Evolutionary conservation across 2,113 vertebrate genomes (phyloP), one percentile per base, ranked within the genome.

Genomic region (Hystrix brachyura): DNA sequence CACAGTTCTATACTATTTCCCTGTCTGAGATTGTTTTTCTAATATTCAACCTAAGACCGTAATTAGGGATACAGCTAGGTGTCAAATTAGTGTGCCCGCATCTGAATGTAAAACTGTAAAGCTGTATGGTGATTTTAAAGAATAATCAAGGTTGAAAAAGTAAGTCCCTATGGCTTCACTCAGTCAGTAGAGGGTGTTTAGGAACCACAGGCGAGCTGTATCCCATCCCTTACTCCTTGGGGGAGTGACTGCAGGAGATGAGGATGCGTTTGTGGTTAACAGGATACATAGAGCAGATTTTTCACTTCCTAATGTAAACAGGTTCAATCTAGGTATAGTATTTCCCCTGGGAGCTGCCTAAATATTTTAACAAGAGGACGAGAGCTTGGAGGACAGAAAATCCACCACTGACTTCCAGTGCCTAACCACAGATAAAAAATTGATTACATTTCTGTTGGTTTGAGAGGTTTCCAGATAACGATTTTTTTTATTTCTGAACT

Each of bases 261-360:
- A 97, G 90, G 94, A 97, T 96, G 92, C 55, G 27, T 97, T 98
- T 98, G 96, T 96, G 97, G 84, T 96, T 98, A 97, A 97, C 90
- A 96, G 69, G 87, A 97, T 84, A 94, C 96, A 96, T 97, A 98
- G 97, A 97, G 29, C 38, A 10, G 95, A 96, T 91, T 98, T 96
- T 98, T 96, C 94, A 89, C 95, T 98, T 98, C 97, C 94, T 90
- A 88, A 97, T 95, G 96, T 98, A 98, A 99, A 98, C 98, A 98
- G 96, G 85, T 96, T 97, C 96, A 97, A 82, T 96, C 94, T 95
- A 97, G 74, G 76, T 94, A 94, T 94, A 97, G 90, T 87, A 85
- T 94, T 98, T 98, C 96, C 90, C 96, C 25, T 8, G 82, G 78
- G 97, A 97, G 48, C 67, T 74, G 94, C 97, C 93, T 98, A 97